Percentiles rank a stretch among this genome's conserved stretches.
Conservation (phyloP, 30 jellyfish, hydroid and myxozoan genomes). For the Nemopilema nomurai region DNA sequence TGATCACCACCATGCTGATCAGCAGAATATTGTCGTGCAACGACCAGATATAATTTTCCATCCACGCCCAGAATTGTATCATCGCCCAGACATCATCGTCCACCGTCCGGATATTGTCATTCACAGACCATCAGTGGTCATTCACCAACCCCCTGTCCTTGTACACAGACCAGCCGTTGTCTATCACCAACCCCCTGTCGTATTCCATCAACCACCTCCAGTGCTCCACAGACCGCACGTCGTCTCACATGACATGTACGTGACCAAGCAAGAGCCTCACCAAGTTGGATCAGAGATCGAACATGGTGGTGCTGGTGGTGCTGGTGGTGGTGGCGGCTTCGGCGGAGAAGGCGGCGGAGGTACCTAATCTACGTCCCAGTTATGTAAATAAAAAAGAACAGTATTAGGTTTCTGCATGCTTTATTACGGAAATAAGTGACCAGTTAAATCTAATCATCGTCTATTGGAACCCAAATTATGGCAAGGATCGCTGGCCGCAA, state of each 20-base stretch:
- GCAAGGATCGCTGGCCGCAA: no score
- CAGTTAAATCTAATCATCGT: no score
- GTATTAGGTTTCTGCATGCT: no score
- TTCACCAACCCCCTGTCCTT: constrained; percentile 96
- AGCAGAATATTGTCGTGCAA: constrained; percentile 90
- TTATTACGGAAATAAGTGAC: no score
- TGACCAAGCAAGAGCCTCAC: constrained; percentile 88
- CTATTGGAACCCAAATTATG: no score
- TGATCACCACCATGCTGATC: constrained; percentile 81
- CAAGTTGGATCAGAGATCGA: constrained; percentile 97
- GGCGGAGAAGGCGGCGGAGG: constrained; percentile 56
- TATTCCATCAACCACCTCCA: constrained; percentile 99
- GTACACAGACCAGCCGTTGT: constrained; percentile 98
- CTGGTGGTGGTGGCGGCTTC: constrained; percentile 65
- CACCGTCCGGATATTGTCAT: constrained; percentile 98
- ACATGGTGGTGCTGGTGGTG: constrained; percentile 83
- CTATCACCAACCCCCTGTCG: constrained; percentile 99
- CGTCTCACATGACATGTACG: constrained; percentile 95
- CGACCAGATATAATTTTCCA: constrained; percentile 97
- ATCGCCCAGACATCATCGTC: constrained; percentile 93
- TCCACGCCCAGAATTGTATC: constrained; percentile 98
- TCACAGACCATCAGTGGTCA: constrained; percentile 98
- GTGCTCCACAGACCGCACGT: constrained; percentile 96
- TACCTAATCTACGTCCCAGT: neutral
- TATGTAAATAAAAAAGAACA: no score